Percentiles rank a stretch among this genome's conserved stretches.
phyloP scores from a whole-genome alignment of 2,888 invertebrate species.

The Ethmia dodecea region DNA sequence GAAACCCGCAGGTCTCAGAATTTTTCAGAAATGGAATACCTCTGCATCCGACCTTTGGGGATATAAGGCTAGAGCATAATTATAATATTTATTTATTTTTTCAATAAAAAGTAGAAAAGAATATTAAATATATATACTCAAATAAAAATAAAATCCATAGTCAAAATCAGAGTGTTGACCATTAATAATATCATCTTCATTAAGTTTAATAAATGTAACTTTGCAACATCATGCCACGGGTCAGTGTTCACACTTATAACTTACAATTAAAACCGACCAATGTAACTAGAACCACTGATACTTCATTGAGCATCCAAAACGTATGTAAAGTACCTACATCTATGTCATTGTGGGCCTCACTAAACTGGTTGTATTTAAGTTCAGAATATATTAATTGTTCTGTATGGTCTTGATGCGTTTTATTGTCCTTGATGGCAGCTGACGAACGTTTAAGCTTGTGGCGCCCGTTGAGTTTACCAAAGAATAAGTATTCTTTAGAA shows the following conservation, averaged over 20 bases:
- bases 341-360: slow-evolving; percentile 1
- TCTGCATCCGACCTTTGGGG: no score
- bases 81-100: no score
- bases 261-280: slow-evolving; percentile 23
- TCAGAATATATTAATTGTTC: slow-evolving; percentile 7
- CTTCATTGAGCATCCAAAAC: no score
- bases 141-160: no score
- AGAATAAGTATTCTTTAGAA: no score
- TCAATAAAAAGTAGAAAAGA: no score
- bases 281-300: not conserved
- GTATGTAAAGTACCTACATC: not conserved
- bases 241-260: slow-evolving; percentile 25
- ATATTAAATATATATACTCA: no score
- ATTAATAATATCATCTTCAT: slow-evolving; percentile 10
- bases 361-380: slow-evolving; percentile 2
- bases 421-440: slow-evolving; percentile 38
- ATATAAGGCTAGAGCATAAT: no score
- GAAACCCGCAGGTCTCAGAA: no score
- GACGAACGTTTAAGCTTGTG: slow-evolving; percentile 26
- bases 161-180: no score
- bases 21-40: no score
- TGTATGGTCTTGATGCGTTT: slow-evolving; percentile 30
- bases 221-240: slow-evolving; percentile 27
- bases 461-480: slow-evolving; percentile 22
- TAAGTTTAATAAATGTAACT: slow-evolving; percentile 20